Evolutionary conservation across 2,797 vertebrate species (phyloP).

Genomic region (Chrosomus eos): DNA sequence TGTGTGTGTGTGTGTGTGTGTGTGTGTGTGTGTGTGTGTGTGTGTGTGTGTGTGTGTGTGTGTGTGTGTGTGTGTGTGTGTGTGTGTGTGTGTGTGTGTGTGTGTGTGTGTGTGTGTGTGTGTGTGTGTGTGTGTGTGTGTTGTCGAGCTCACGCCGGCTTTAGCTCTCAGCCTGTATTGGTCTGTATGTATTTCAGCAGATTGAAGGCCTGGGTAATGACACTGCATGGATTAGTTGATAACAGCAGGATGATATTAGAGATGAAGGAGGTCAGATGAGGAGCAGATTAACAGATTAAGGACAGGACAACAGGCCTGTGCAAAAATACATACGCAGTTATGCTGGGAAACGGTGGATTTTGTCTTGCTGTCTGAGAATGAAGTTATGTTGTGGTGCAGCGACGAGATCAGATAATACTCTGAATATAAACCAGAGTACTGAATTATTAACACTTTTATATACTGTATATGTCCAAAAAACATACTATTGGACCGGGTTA

Average conservation of each 20-base stretch:
- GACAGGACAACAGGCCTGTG: constrained; percentile 26
- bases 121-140: background rate
- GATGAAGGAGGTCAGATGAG: constrained; percentile 22
- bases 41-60: background rate
- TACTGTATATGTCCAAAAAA: background rate
- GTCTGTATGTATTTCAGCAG: constrained; percentile 47
- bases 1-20: background rate
- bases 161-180: background rate
- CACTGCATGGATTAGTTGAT: constrained; percentile 49
- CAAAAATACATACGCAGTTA: constrained; percentile 36
- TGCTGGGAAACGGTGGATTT: background rate
- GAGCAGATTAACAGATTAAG: constrained; percentile 58
- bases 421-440: background rate
- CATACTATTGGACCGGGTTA: too few relatives aligned
- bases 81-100: background rate
- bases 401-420: background rate
- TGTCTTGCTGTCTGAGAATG: background rate
- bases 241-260: constrained; percentile 44
- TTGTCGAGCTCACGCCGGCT: background rate
- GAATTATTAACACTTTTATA: background rate
- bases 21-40: background rate
- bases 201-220: constrained; percentile 56
- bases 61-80: constrained; percentile 6
- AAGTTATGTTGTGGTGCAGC: background rate
- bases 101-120: background rate